These are phyloP conservation scores for Himantopus leucocephalus DNA, from an alignment of 2,113 vertebrate species.

Conservation along the genomic window DNA sequence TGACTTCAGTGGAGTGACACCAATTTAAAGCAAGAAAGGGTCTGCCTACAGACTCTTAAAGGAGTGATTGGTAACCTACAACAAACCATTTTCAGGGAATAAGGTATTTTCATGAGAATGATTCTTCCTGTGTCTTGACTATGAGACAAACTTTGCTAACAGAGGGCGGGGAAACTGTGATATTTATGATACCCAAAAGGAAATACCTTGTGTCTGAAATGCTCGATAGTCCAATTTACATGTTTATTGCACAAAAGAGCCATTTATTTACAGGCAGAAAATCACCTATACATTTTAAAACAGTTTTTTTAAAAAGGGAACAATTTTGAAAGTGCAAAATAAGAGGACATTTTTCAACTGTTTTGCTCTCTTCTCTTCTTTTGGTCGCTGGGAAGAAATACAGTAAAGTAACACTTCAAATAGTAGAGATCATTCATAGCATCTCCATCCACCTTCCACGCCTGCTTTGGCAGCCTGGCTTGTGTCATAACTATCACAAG, in stretches of 20 bases:
- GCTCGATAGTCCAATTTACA: background rate
- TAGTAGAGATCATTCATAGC: slow-evolving; percentile 1
- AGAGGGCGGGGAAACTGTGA: background rate
- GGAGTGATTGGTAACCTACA: background rate
- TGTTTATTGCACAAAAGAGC: background rate
- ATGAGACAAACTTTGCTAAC: background rate
- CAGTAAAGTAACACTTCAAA: background rate
- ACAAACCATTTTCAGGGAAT: background rate
- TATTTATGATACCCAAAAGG: background rate
- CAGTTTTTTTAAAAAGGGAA: background rate
- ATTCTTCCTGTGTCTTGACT: background rate
- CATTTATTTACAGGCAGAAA: background rate
- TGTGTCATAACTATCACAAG: slow-evolving; percentile 6
- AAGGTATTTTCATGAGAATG: background rate
- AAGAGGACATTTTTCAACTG: background rate
- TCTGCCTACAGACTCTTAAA: background rate
- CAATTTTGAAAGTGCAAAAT: background rate
- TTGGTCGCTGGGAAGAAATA: background rate
- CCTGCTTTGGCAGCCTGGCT: background rate
- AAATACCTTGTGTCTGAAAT: slow-evolving; percentile 3
- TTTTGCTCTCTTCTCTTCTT: background rate
- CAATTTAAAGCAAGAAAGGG: background rate
- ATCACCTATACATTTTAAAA: background rate
- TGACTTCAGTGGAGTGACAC: slow-evolving; percentile 11
- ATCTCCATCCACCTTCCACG: background rate